Percentiles rank a stretch among this genome's conserved stretches.
Evolutionary conservation across 2,113 vertebrate species (phyloP).

Genomic region (Garra rufa): DNA sequence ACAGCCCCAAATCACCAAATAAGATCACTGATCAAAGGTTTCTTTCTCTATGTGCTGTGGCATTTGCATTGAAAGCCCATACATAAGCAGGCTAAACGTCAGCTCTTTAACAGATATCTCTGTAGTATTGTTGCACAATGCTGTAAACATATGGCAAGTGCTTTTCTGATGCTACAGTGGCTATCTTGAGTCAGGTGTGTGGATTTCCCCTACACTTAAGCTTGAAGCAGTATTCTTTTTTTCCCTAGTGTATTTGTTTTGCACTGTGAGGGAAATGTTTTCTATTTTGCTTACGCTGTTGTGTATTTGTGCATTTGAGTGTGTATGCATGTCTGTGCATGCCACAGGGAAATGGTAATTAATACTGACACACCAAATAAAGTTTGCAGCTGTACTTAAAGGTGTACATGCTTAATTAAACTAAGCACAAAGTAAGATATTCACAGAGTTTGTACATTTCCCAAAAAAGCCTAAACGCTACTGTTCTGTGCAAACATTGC

Average conservation of each 20-base stretch:
- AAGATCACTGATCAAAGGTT: conserved; percentile 69
- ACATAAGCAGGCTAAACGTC: conserved; percentile 60
- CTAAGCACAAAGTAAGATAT: neutral
- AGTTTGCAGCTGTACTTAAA: neutral
- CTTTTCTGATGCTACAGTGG: conserved; percentile 46
- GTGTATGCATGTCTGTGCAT: neutral
- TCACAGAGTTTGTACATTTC: neutral
- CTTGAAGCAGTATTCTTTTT: conserved; percentile 1
- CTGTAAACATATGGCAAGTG: conserved; percentile 61
- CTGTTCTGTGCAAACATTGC: neutral
- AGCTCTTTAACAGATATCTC: conserved; percentile 64
- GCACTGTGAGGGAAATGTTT: neutral
- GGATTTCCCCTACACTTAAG: conserved; percentile 7
- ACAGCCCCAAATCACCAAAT: conserved; percentile 60
- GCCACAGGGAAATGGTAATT: neutral
- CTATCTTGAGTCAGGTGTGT: conserved; percentile 21
- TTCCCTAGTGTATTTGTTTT: conserved; percentile 38
- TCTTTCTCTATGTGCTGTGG: conserved; percentile 42
- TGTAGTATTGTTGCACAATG: conserved; percentile 58
- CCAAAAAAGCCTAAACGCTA: neutral
- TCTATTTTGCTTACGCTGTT: neutral
- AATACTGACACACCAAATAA: neutral
- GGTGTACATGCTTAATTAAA: neutral
- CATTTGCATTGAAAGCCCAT: conserved; percentile 68
- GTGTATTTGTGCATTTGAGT: neutral